Evolutionary conservation across 2,113 vertebrate genomes (phyloP), one percentile per base, ranked within the genome.

Genomic region (Pleuronectes platessa): DNA sequence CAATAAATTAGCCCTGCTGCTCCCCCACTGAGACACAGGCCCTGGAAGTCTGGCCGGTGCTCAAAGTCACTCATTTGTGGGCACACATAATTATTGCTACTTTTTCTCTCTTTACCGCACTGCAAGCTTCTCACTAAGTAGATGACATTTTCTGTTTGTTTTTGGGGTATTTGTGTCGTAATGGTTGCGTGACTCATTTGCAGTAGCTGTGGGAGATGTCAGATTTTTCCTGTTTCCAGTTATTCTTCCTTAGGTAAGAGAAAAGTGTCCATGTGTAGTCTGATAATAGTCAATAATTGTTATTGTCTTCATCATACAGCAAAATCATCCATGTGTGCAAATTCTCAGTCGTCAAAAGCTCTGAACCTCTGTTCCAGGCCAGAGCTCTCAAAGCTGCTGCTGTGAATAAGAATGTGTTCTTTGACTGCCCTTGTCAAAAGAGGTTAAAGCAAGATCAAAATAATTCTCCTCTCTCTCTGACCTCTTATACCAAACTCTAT

Each of bases 1-100:
- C 77, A 89, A 82, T 92, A 92, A 93, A 94, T 93, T 90, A 91
- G 73, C 76, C 63, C 64, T 20, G 56, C 79, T 75, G 62, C 76
- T 81, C 76, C 59, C 79, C 83, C 60, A 40, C 79, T 68, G 80
- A 83, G 61, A 74, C 71, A 12, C 69, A 77, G 71, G 73, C 81
- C 72, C 60, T 83, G 75, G 72, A 85, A 76, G 71, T 81, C 68
- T 88, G 88, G 64, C 82, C 35, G 10, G 26, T 27, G 60, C 71
- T 79, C 76, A 74, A 42, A 86, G 73, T 71, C 56, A 60, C 68
- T 73, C 37, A 9, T 78, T 72, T 76, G 68, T 54, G 68, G 23
- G 54, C 71, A 67, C 83, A 85, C 65, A 42, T 55, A 79, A 69
- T 86, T 65, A 79, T 71, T 77, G 56, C 67, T 58, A 53, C 51